A percentile compares a stretch with the other conserved stretches of the same genome.
Evolutionary conservation across 2,113 vertebrate species (phyloP).

Genomic region (Cryptotis parvus): DNA sequence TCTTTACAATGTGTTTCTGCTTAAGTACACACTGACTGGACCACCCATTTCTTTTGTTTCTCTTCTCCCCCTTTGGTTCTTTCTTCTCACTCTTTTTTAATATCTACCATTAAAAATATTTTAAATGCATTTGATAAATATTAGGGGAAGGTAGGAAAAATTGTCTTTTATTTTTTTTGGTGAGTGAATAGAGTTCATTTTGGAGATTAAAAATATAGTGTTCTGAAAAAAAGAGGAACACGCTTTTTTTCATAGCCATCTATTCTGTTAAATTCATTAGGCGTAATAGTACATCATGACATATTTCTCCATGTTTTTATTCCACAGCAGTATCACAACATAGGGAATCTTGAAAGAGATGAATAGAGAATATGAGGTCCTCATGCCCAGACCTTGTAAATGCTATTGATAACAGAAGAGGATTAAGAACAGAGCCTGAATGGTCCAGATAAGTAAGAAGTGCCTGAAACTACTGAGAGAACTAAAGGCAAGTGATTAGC

Average conservation of each 20-base stretch:
- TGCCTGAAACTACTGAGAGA: neutral
- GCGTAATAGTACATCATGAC: neutral
- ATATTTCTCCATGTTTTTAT: neutral
- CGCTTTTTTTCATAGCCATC: neutral
- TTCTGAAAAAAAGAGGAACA: neutral
- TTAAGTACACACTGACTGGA: neutral
- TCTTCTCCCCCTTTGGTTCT: neutral
- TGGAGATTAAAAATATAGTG: neutral
- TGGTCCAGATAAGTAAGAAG: neutral
- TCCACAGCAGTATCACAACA: neutral
- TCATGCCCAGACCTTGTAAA: neutral
- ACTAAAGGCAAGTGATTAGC: no score
- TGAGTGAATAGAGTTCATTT: neutral
- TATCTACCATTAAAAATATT: neutral
- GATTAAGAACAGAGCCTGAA: neutral
- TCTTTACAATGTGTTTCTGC: neutral
- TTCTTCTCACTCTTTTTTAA: slow-evolving; percentile 27
- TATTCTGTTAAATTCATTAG: neutral
- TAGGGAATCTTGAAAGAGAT: neutral
- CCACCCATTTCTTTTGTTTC: neutral
- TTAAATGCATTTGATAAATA: neutral
- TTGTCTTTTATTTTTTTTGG: neutral
- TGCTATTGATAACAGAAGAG: neutral
- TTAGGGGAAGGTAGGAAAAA: neutral
- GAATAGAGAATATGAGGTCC: neutral